Evolutionary conservation across 35 echinoderm and acorn worm genomes (phyloP).

Genomic region (Apostichopus parvimensis): DNA sequence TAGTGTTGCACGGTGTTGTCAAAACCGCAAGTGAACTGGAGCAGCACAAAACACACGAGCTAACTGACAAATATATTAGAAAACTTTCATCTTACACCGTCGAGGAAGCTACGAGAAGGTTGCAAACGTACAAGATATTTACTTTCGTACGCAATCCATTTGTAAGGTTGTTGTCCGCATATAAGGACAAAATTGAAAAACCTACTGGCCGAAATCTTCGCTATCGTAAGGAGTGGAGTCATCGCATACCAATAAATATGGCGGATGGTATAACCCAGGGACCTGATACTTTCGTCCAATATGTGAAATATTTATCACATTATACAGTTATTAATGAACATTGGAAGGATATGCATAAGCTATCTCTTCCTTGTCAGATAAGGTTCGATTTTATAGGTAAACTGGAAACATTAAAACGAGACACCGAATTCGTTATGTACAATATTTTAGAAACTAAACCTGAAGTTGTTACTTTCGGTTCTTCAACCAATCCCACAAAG

Average conservation of each 20-base stretch:
- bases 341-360: background rate
- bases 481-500: background rate
- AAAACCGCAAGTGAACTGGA: background rate
- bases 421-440: background rate
- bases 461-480: background rate
- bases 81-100: background rate
- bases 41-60: background rate
- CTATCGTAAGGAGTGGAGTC: background rate
- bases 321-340: background rate
- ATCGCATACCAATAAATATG: background rate
- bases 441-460: background rate
- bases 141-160: conserved; percentile 52
- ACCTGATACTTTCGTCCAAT: background rate
- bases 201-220: background rate
- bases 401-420: background rate
- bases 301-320: background rate
- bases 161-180: conserved; percentile 51
- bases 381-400: conserved; percentile 23
- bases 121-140: conserved; percentile 54
- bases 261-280: background rate
- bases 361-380: background rate
- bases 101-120: background rate
- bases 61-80: background rate
- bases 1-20: conserved; percentile 28
- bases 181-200: conserved; percentile 51